Base-by-base conservation (phyloP, 2,888 invertebrate genomes). In the Hypselothyrea guttata region DNA sequence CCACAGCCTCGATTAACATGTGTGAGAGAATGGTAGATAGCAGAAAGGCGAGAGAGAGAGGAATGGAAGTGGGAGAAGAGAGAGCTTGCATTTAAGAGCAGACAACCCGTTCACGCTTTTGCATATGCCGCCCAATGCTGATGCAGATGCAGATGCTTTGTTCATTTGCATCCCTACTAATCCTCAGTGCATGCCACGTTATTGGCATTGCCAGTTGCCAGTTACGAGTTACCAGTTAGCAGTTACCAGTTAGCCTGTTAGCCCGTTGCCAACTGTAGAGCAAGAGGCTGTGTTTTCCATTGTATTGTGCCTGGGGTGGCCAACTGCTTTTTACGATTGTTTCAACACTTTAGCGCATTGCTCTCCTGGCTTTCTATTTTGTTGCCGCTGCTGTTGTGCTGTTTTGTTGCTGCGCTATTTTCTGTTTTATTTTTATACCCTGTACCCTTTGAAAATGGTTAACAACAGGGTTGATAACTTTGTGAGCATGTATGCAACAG, bases 341-440 rank as follows among this genome's bases (percentile, higher is more conserved):
- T 81, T 81, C 81, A 84, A 84, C 81, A 81, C 78, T 82, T 84
- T 81, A 64, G 75, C 82, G 75, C 71, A 72, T 75, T 74, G 70
- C 70, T 70, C 62, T 62, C 58, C 62, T 63, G 42, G 71, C 52
- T 56, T 64, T 63, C 60, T 70, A 71, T 70, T 62, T 71, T 68
- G 75, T 78, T 71, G 52, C 47, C 55, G 37, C 12, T 42, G 42
- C n/a, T 51, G 37, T 41, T 59, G 58, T 40, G 54, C 12, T 48
- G 56, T 33, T 59, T 12, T 33, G 18, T 31, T 45, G n/a, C n/a
- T n/a, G n/a, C n/a, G n/a, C n/a, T n/a, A n/a, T n/a, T n/a, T n/a
- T n/a, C n/a, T n/a, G n/a, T n/a, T n/a, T n/a, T n/a, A n/a, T 45
- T 41, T 38, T 15, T 48, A 15, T 27, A 45, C 30, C 52, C 55